These are phyloP conservation scores for Phainopepla nitens DNA, from an alignment of 2,113 vertebrate species.

Conservation along the genomic window DNA sequence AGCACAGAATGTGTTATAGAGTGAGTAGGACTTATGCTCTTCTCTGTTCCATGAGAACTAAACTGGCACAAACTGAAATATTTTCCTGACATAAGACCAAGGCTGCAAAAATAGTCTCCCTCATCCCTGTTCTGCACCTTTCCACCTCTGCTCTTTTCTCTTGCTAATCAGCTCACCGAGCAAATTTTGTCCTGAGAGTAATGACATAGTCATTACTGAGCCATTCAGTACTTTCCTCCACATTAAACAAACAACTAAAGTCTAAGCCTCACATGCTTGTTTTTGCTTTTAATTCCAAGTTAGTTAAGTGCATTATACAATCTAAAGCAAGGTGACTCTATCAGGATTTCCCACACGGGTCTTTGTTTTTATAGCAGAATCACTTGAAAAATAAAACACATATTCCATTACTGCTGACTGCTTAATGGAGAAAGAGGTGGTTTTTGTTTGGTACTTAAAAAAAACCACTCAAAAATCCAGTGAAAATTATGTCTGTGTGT, in stretches of 20 bases:
- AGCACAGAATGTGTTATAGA: not conserved
- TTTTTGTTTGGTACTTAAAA: not conserved
- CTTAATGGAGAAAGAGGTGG: not conserved
- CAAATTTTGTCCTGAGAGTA: not conserved
- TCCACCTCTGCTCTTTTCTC: not conserved
- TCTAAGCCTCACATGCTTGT: accelerated
- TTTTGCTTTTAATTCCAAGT: slow-evolving; percentile 23
- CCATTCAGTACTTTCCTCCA: not conserved
- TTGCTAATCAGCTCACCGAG: not conserved
- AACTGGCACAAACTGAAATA: not conserved
- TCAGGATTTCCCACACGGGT: not conserved
- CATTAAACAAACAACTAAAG: slow-evolving; percentile 1
- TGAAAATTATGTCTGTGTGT: not conserved
- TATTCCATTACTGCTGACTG: not conserved
- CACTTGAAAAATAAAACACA: slow-evolving; percentile 1
- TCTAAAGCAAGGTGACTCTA: not conserved
- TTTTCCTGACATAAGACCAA: not conserved
- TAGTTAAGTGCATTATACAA: not conserved
- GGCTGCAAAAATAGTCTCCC: not conserved
- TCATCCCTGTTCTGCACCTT: not conserved
- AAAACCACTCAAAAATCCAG: not conserved
- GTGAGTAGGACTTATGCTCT: not conserved
- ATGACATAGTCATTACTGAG: not conserved
- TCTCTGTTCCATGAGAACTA: slow-evolving; percentile 3
- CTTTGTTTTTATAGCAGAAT: not conserved